A percentile compares a stretch with the other conserved stretches of the same genome.
phyloP scores from a whole-genome alignment of 2,888 invertebrate species.

The Phrixothrix hirtus region DNA sequence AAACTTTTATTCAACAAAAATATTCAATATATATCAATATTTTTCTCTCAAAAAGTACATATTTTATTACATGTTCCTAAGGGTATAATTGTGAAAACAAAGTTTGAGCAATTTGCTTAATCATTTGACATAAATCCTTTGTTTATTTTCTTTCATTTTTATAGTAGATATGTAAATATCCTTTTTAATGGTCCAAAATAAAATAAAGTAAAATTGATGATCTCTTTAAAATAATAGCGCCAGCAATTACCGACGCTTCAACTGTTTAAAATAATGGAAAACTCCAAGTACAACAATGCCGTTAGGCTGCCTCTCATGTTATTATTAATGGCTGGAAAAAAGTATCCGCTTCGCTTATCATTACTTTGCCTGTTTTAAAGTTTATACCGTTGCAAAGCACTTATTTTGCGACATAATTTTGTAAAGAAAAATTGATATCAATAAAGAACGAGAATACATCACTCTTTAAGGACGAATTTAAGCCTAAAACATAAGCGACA shows the following conservation, averaged over 20 bases:
- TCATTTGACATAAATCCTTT: too few relatives aligned
- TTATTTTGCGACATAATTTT: constrained; percentile 2
- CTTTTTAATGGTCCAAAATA: too few relatives aligned
- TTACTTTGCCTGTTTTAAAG: constrained; percentile 9
- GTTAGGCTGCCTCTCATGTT: constrained; percentile 12
- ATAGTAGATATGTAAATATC: too few relatives aligned
- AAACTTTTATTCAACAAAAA: too few relatives aligned
- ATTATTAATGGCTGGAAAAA: constrained; percentile 16
- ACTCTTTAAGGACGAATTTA: background rate
- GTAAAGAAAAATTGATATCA: constrained; percentile 9
- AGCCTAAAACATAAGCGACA: background rate
- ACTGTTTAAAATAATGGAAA: constrained; percentile 18
- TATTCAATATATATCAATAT: too few relatives aligned
- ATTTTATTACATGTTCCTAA: too few relatives aligned
- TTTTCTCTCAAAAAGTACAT: too few relatives aligned
- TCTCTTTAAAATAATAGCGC: constrained; percentile 18
- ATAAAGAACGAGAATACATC: constrained; percentile 7
- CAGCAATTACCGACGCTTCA: constrained; percentile 15
- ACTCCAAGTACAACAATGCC: constrained; percentile 13
- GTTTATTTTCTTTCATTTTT: too few relatives aligned
- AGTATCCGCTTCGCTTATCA: constrained; percentile 13
- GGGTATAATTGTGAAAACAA: too few relatives aligned
- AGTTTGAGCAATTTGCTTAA: too few relatives aligned
- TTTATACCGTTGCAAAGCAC: background rate
- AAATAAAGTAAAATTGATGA: constrained; percentile 15